Percentiles rank a stretch among this genome's conserved stretches.
phyloP scores from a whole-genome alignment of 1,140 invertebrate genomes.

The Heterodera schachtii region DNA sequence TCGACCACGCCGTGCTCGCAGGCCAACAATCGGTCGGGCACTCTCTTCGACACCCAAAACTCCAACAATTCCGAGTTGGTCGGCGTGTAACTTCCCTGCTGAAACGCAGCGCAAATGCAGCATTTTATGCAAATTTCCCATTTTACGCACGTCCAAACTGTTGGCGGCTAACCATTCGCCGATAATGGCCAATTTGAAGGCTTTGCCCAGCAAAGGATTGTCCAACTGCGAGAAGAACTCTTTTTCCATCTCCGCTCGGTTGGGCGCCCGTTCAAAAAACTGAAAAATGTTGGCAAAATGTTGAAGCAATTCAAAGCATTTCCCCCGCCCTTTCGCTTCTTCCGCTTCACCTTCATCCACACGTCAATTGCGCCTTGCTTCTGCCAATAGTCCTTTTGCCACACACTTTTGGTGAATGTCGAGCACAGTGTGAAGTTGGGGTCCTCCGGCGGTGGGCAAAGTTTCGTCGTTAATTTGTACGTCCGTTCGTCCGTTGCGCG shows the following conservation, averaged over 20 bases:
- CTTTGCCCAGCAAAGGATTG: constrained; percentile 64
- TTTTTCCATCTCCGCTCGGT: constrained; percentile 61
- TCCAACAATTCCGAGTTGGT: constrained; percentile 65
- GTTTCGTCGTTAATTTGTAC: constrained; percentile 55
- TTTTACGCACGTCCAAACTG: constrained; percentile 52
- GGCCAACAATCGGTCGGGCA: constrained; percentile 61
- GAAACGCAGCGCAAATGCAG: constrained; percentile 26
- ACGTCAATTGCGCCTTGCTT: constrained; percentile 64
- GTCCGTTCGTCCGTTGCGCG: constrained; percentile 62
- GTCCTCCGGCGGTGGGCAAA: constrained; percentile 64
- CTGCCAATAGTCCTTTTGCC: constrained; percentile 66
- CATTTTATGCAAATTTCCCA: background rate
- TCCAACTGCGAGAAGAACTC: constrained; percentile 65
- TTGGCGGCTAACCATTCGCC: constrained; percentile 65
- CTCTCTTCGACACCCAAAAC: constrained; percentile 63
- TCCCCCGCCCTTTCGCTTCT: background rate
- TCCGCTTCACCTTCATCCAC: constrained; percentile 52
- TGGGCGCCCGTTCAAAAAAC: constrained; percentile 62
- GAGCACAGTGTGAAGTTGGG: constrained; percentile 64
- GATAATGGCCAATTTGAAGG: constrained; percentile 65
- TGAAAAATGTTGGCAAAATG: background rate
- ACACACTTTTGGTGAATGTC: constrained; percentile 63
- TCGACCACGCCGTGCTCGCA: constrained; percentile 64
- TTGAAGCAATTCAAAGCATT: background rate
- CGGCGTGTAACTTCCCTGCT: constrained; percentile 65